These are phyloP conservation scores for Agapornis roseicollis DNA, from an alignment of 2,113 vertebrate species.

Conservation along the genomic window DNA sequence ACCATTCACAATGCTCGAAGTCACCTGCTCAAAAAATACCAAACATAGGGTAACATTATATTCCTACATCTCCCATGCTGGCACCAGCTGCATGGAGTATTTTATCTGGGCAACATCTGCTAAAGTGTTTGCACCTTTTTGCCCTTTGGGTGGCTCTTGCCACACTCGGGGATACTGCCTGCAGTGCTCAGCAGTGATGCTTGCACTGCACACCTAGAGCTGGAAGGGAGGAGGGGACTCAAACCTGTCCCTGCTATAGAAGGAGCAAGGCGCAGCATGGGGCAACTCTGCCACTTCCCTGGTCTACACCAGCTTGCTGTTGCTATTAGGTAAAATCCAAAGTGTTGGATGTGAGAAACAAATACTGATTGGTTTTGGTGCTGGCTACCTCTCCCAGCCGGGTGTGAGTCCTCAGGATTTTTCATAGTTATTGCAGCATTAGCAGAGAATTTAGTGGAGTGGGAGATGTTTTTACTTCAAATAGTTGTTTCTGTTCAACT, in stretches of 20 bases:
- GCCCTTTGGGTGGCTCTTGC: background rate
- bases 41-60: background rate
- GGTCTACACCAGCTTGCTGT: background rate
- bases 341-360: background rate
- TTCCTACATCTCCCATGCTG: background rate
- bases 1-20: background rate
- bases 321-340: background rate
- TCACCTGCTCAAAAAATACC: background rate
- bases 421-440: background rate
- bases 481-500: background rate
- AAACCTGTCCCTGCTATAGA: background rate
- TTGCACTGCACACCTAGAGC: background rate
- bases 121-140: background rate
- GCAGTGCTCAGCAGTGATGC: background rate
- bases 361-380: background rate
- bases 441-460: background rate
- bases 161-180: accelerated
- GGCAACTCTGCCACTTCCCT: background rate
- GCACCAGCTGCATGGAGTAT: background rate
- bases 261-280: accelerated
- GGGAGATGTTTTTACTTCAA: background rate
- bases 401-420: background rate
- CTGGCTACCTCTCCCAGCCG: background rate
- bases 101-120: background rate
- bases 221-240: background rate